Percentiles rank a stretch among this genome's conserved stretches.
These are phyloP conservation scores for Bos indicus DNA, from an alignment of 2,113 vertebrate species.

Conservation along the genomic window DNA sequence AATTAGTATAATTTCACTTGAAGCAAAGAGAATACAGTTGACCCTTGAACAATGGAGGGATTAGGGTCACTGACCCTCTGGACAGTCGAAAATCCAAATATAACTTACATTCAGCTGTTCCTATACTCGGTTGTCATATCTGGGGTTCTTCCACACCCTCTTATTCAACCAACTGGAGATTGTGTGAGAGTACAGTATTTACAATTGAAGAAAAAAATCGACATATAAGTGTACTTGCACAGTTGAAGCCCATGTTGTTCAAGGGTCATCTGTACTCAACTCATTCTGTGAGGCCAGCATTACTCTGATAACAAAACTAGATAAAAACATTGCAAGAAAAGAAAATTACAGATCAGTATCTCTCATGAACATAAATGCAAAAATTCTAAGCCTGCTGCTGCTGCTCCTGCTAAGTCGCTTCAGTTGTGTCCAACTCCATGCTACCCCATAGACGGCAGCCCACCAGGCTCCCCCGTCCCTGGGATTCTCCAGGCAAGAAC, in stretches of 20 bases:
- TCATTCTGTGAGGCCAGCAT: neutral
- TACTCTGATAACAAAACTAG: neutral
- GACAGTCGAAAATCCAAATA: neutral
- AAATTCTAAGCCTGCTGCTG: neutral
- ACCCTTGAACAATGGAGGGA: neutral
- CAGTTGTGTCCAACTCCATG: too few species aligned
- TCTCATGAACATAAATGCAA: neutral
- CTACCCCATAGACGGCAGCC: rapidly evolving
- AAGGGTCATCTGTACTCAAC: neutral
- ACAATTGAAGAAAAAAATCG: neutral
- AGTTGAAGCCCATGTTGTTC: neutral
- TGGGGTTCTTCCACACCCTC: neutral
- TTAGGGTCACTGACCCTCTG: neutral
- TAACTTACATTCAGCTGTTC: neutral
- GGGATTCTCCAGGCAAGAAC: too few species aligned
- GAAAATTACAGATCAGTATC: neutral
- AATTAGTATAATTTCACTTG: neutral
- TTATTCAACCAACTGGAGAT: neutral
- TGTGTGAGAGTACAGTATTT: neutral
- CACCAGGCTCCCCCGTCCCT: too few species aligned
- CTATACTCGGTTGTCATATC: neutral
- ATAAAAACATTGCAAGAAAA: neutral
- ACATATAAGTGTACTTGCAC: neutral
- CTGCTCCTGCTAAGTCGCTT: neutral
- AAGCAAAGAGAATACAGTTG: neutral